Conservation (phyloP, 2,113 vertebrate species). For the Atlantisia rogersi region DNA sequence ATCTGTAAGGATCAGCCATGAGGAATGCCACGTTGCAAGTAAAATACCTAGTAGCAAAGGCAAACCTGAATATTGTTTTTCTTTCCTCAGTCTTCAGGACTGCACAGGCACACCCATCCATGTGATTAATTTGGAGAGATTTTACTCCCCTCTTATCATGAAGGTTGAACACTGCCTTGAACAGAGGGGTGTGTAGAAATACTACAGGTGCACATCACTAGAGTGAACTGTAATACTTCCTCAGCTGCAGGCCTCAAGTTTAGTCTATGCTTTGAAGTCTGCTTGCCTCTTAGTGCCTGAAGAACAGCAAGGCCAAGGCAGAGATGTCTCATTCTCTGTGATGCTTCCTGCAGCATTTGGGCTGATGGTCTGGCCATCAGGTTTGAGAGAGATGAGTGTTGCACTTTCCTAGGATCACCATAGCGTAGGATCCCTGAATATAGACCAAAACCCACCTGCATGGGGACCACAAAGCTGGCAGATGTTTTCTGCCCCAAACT, state of each 20-base stretch:
- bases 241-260: constrained; percentile 25
- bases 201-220: constrained; percentile 5
- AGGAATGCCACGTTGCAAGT: constrained; percentile 10
- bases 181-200: background rate
- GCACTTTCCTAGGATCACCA: background rate
- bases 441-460: rapidly evolving
- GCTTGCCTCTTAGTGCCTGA: background rate
- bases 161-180: background rate
- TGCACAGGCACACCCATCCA: background rate
- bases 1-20: constrained; percentile 34
- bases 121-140: background rate
- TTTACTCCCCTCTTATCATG: background rate
- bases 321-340: background rate
- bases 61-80: background rate
- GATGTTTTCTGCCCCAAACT: background rate
- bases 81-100: background rate
- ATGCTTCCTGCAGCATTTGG: background rate
- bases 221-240: constrained; percentile 14
- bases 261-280: background rate
- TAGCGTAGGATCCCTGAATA: background rate
- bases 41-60: background rate
- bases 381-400: background rate
- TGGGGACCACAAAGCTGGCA: background rate
- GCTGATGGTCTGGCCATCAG: background rate
- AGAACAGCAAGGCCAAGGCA: background rate